Percentiles rank a stretch among this genome's conserved stretches.
Conservation (phyloP, 2,113 vertebrate species). For the Murina feae region DNA sequence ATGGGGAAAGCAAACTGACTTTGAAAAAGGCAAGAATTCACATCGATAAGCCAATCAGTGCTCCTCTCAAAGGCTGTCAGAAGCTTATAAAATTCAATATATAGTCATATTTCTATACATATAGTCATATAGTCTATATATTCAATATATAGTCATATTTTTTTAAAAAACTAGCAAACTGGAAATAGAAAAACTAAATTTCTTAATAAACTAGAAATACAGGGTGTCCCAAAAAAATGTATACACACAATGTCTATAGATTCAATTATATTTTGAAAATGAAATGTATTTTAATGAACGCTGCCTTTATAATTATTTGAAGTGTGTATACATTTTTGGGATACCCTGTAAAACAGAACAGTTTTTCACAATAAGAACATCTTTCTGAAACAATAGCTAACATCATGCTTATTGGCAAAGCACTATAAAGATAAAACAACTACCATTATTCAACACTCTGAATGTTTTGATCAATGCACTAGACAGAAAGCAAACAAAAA, state of each 20-base stretch:
- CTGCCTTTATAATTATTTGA: no score
- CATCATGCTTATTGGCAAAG: not conserved
- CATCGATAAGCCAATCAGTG: not conserved
- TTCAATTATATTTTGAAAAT: no score
- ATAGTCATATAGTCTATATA: no score
- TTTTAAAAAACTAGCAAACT: not conserved
- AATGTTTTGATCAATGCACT: not conserved
- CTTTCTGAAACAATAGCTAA: not conserved
- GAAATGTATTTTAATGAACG: no score
- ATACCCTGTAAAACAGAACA: not conserved
- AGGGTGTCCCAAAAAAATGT: no score
- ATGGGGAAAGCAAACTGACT: not conserved
- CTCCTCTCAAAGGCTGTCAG: not conserved
- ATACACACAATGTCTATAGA: no score
- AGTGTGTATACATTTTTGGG: no score
- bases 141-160: no score
- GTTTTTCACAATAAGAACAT: not conserved
- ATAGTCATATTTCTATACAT: not conserved
- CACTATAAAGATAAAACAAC: not conserved
- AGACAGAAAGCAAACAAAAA: not conserved
- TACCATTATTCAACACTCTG: not conserved
- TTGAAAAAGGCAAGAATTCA: not conserved
- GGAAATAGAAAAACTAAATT: not conserved
- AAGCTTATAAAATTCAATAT: slow-evolving; percentile 7
- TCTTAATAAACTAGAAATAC: not conserved